Base-by-base conservation (phyloP, 2,113 vertebrate species). In the Ceratotherium simum region DNA sequence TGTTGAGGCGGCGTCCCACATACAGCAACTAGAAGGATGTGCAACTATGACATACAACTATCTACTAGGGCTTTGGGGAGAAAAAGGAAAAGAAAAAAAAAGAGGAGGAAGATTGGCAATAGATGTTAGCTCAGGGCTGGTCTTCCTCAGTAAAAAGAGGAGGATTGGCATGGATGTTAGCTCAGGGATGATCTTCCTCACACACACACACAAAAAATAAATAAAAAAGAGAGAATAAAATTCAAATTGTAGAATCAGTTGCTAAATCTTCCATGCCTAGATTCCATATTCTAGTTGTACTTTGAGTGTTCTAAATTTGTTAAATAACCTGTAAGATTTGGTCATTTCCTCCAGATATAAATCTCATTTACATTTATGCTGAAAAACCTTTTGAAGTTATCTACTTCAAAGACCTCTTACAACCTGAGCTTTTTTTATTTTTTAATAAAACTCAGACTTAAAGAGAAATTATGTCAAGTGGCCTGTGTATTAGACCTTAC, bases 321-420 rank as follows among this genome's bases (percentile, higher is more conserved):
- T 95, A 96, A 97, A 54, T 67, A 97, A 84, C n/a, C 48, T 91
- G 36, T 75, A 96, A 25, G 29, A 92, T 95, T 90, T 89, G 46
- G 25, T 70, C 39, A 92, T 95, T 42, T 96, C n/a, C 31, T 89
- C n/a, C 27, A 90, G 76, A 81, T 81, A 89, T 33, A 95, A 91
- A 97, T 97, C 75, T 98, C 79, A 80, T 96, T 97, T 97, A 93
- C 93, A 96, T 92, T 95, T 97, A 94, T 96, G 64, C 79, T 97
- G 90, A 97, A 93, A 9, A 91, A 6, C 4, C 21, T 97, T 91
- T 96, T 96, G 92, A 96, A 96, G 86, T 97, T 89, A 79, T 31
- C 48, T 83, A 65, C 92, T 97, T 91, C 86, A 96, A 96, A 97
- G 75, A 67, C 69, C 78, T 94, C 67, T 85, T 87, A 89, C 92